Base-by-base conservation (phyloP, 2,888 invertebrate species). In the Phaonia tiefii region DNA sequence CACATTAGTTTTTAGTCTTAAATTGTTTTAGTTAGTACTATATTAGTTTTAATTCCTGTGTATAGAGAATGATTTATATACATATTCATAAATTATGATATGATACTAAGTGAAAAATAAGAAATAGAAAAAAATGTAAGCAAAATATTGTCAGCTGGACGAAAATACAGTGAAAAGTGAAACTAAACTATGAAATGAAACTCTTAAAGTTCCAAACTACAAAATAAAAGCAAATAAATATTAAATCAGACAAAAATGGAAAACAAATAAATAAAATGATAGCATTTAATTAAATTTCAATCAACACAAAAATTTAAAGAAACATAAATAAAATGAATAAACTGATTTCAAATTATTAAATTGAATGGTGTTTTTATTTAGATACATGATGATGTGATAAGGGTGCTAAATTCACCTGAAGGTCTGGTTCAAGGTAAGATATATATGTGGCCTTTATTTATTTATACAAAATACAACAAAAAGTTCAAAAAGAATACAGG, bases 181-280 rank as follows among this genome's bases (percentile, higher is more conserved):
- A 73, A 54, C 25, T 80, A 85, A 77, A 84, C 84, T 84, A 82
- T 31, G 31, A 86, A 83, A 80, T 80, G 85, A 82, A 85, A 85
- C 84, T 83, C 82, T 81, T 84, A 80, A 85, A 84, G 85, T 85
- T 84, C 84, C 85, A 83, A 82, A 82, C 77, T 83, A 75, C 31
- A 31, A 31, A n/a, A n/a, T n/a, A n/a, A n/a, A 83, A 79, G 56
- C 44, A 78, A 79, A 81, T 82, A 77, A 85, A 83, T 80, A 82
- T 82, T 31, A 5, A 82, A 56, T 1, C 8, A 70, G n/a, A 49
- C 58, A 8, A 66, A 67, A 80, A 63, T 58, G 3, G 8, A 51
- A 51, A 75, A 51, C 15, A 84, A 69, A 69, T 71, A 77, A 76
- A 77, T 63, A 75, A 83, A 82, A 80, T 31, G 31, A 31, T 84